Base-by-base conservation (phyloP, 2,888 invertebrate genomes). In the Tetropium fuscum region DNA sequence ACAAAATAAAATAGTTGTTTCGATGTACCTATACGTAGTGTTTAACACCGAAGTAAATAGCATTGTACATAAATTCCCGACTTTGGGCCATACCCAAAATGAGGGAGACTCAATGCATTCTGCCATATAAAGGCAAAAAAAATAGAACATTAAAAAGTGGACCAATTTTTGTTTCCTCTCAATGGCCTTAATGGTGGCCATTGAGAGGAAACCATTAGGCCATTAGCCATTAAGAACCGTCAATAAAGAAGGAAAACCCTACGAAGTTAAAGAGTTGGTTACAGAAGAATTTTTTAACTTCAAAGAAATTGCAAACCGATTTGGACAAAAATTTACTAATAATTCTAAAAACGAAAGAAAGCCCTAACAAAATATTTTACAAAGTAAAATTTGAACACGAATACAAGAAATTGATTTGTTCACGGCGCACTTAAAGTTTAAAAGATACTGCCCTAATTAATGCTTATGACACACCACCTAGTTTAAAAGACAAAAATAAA, bases 181-280 rank as follows among this genome's bases (percentile, higher is more conserved):
- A 60, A 60, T 48, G 32, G 10, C 13, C 18, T 19, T 10, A 43
- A 22, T 11, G n/a, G n/a, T n/a, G n/a, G n/a, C n/a, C n/a, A n/a
- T n/a, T n/a, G n/a, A n/a, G n/a, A n/a, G n/a, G n/a, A n/a, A n/a
- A n/a, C n/a, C n/a, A n/a, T n/a, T n/a, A n/a, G n/a, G n/a, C n/a
- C n/a, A n/a, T n/a, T n/a, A n/a, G n/a, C n/a, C 60, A 19, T 49
- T 60, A 30, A 22, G 59, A 54, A 49, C 54, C 4, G 59, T 55
- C 19, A 60, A 19, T 16, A 60, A 60, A 62, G 49, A 49, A 59
- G 36, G 41, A 53, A 27, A 60, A 1, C 49, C 54, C 13, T 62
- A 62, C 47, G n/a, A 55, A 27, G 59, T 60, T 19, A 32, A 8
- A 10, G 11, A 32, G 10, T 16, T 60, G 8, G 19, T 20, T 8